Evolutionary conservation across 2,113 vertebrate genomes (phyloP), one percentile per base, ranked within the genome.

Genomic region (Poecilia latipinna): DNA sequence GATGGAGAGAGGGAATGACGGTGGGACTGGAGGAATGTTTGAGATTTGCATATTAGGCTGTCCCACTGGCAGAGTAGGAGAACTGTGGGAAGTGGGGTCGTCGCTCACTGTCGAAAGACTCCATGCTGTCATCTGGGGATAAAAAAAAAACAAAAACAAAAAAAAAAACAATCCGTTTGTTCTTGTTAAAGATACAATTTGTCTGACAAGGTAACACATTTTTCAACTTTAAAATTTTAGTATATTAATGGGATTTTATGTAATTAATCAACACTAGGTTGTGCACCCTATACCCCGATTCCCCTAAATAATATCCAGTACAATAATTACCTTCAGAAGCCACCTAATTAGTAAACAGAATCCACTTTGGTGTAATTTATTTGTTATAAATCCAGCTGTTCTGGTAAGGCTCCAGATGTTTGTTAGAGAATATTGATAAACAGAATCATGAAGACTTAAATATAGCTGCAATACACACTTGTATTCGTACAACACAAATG

Each of bases 61-160:
- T 98, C 91, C 97, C 97, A 74, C 97, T 98, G 91, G 97, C 97
- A 6, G 97, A 98, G 91, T 98, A 98, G 83, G 97, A 99, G 90
- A 99, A 99, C 94, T 99, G 96, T 63, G 97, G 97, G 91, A 98
- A 98, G 92, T 98, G 97, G 61, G 97, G 97, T 90, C 97, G 95
- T 91, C 96, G 94, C 87, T 97, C 97, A 0, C 96, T 98, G 92
- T 98, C 97, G 82, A 95, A 95, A 60, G 95, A 96, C 92, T 97
- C 97, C 97, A 98, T 96, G 91, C 89, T 96, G 93, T 97, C 97
- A 75, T 97, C 96, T 98, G 93, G 15, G 62, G 68, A 80, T 0
- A 8, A 32, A 44, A 79, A 39, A 69, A 4, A 70, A 57, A 29
- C 3, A 29, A 29, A 35, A 33, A 33, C 4, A 35, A 10, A 35